Percentiles rank a stretch among this genome's conserved stretches.
phyloP scores from a whole-genome alignment of 2,113 vertebrate species.

The Zosterops hypoxanthus region DNA sequence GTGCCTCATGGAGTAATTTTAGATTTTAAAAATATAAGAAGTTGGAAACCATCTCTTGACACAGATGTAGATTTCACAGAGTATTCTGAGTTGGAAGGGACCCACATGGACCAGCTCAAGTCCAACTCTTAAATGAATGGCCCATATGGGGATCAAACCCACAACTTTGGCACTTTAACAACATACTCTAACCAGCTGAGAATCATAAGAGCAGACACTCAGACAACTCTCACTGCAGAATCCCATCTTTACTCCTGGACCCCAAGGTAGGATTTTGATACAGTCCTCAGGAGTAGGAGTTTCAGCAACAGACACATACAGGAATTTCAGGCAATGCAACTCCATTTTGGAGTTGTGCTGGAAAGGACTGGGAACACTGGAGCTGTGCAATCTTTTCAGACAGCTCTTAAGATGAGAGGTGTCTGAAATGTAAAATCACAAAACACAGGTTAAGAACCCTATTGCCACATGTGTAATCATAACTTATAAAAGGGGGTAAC shows the following conservation, averaged over 20 bases:
- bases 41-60: not conserved
- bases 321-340: not conserved
- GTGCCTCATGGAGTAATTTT: not conserved
- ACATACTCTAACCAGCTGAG: not conserved
- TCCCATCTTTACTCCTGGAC: not conserved
- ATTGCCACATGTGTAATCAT: not conserved
- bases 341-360: not conserved
- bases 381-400: not conserved
- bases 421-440: not conserved
- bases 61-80: not conserved
- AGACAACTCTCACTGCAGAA: not conserved
- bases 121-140: not conserved
- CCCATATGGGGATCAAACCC: not conserved
- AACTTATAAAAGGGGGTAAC: not conserved
- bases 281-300: not conserved
- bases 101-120: not conserved
- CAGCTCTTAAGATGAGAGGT: not conserved
- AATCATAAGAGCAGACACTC: not conserved
- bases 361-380: not conserved
- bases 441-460: not conserved
- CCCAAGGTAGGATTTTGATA: not conserved
- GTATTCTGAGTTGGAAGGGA: not conserved
- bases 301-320: not conserved
- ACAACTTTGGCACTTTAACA: not conserved
- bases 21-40: not conserved